Evolutionary conservation across 1,140 invertebrate genomes (phyloP).

Genomic region (Aphelenchoides fujianensis): DNA sequence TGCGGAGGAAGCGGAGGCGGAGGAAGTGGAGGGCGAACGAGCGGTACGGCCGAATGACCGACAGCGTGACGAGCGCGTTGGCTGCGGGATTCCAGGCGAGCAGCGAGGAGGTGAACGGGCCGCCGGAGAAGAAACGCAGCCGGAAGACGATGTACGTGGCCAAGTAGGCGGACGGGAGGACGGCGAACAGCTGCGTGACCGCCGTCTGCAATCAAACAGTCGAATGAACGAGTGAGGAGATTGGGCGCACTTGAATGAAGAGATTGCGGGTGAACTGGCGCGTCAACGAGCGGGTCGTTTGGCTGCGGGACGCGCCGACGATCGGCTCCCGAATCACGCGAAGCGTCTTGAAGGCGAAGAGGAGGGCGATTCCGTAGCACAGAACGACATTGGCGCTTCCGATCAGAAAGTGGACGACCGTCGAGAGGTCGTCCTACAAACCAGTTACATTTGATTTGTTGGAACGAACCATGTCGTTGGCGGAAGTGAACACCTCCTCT

Average conservation of each 20-base stretch:
- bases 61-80: neutral
- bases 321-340: neutral
- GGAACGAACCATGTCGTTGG: neutral
- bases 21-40: neutral
- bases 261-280: neutral
- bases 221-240: too few relatives aligned
- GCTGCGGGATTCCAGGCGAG: constrained; percentile 2
- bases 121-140: neutral
- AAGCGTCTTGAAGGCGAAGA: constrained; percentile 15
- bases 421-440: constrained; percentile 2
- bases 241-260: constrained; percentile 15
- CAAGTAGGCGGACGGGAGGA: neutral
- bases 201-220: too few relatives aligned
- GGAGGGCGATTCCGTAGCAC: constrained; percentile 4
- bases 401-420: neutral
- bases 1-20: neutral
- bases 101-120: neutral
- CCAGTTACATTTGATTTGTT: neutral
- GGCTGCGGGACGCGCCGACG: neutral
- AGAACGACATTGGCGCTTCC: neutral
- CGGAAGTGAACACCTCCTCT: neutral
- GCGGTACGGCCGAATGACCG: neutral
- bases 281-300: neutral
- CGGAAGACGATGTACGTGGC: neutral
- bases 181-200: neutral